Conservation (phyloP, 2,797 vertebrate species). For the Acanthopagrus latus region DNA sequence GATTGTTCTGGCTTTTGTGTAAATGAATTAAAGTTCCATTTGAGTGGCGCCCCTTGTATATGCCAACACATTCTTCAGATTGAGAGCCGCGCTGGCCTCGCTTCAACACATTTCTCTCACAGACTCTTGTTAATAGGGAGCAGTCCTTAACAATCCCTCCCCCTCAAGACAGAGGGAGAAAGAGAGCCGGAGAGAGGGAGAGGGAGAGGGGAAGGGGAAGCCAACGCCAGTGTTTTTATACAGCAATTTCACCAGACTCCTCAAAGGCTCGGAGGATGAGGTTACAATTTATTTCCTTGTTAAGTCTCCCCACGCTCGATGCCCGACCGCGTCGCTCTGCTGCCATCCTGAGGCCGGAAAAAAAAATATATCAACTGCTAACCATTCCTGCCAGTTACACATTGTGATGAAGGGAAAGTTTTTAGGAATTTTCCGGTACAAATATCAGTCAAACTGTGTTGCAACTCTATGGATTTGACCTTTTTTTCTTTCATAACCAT, state of each 20-base stretch:
- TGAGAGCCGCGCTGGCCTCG: conserved; percentile 77
- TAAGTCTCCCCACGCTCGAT: conserved; percentile 49
- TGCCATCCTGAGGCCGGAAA: conserved; percentile 75
- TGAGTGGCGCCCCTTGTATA: conserved; percentile 83
- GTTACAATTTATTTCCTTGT: conserved; percentile 77
- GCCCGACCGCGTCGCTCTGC: conserved; percentile 61
- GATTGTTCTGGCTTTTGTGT: conserved; percentile 80
- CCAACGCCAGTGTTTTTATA: conserved; percentile 63
- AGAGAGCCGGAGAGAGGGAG: conserved; percentile 24
- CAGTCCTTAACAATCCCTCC: conserved; percentile 74
- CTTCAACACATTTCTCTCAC: conserved; percentile 81
- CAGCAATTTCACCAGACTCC: conserved; percentile 74
- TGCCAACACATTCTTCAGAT: conserved; percentile 86
- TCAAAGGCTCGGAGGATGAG: conserved; percentile 76
- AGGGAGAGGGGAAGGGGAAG: conserved; percentile 29
- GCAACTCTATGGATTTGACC: too few relatives aligned
- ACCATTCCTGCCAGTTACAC: background rate
- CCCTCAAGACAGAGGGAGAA: conserved; percentile 54
- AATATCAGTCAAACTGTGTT: background rate
- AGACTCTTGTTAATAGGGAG: conserved; percentile 79
- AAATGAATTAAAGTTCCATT: conserved; percentile 85
- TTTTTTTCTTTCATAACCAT: too few relatives aligned
- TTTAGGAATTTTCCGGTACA: too few relatives aligned
- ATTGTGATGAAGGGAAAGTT: too few relatives aligned
- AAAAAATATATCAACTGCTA: background rate